phyloP scores from a whole-genome alignment of 1,140 invertebrate species.

The Colletes latitarsis region DNA sequence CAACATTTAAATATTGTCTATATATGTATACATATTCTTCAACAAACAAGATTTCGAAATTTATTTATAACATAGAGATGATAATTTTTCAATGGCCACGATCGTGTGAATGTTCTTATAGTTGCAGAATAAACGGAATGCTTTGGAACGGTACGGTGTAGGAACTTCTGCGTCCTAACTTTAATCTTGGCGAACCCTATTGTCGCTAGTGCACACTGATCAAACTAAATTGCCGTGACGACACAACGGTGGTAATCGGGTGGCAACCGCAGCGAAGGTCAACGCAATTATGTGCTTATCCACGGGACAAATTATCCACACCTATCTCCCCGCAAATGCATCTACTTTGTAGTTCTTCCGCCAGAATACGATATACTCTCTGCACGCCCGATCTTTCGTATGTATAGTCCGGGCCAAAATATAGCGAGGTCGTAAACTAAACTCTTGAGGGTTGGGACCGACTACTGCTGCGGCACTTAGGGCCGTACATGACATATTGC shows the following conservation, averaged over 20 bases:
- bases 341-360: conserved; percentile 1
- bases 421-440: too few relatives aligned
- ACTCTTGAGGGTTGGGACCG: too few relatives aligned
- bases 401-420: too few relatives aligned
- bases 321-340: conserved; percentile 42
- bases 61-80: too few relatives aligned
- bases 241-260: conserved; percentile 62
- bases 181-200: conserved; percentile 48
- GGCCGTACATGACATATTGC: too few relatives aligned
- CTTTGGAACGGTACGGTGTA: not conserved
- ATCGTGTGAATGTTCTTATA: too few relatives aligned
- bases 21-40: too few relatives aligned
- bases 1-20: too few relatives aligned
- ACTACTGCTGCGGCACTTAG: too few relatives aligned
- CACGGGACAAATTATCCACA: conserved; percentile 55
- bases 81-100: too few relatives aligned
- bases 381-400: not conserved
- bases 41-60: too few relatives aligned
- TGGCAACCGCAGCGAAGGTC: conserved; percentile 67
- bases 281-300: conserved; percentile 60
- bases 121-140: not conserved
- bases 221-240: conserved; percentile 52
- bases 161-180: conserved; percentile 7
- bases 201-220: conserved; percentile 47
- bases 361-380: not conserved